Base-by-base conservation (phyloP, 2,888 invertebrate genomes). In the Cheilosia impressa region DNA sequence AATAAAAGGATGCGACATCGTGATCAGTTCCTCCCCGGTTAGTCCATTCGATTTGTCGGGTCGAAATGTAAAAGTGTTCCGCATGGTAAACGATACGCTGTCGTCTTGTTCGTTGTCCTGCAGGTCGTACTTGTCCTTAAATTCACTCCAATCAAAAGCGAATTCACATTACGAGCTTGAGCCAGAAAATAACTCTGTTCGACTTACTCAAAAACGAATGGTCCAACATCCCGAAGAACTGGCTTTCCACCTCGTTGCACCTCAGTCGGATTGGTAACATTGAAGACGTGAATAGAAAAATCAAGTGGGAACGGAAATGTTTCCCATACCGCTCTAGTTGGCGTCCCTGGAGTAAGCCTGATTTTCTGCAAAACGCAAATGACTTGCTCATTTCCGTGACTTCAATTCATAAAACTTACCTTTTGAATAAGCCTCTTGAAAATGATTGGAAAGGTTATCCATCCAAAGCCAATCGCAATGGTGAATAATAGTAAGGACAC, bases 151-250 rank as follows among this genome's bases (percentile, higher is more conserved):
- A 38, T 7, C 15, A 22, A 1, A 50, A 4, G 6, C 0, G 0
- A 19, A 31, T 15, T 7, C 13, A 31, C 6, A 17, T 6, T 2
- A 45, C 13, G 19, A 55, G 1, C 5, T 45, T 3, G 7, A 10
- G 6, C 9, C 2, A 31, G 31, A 19, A 7, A 47, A 27, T 2
- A 17, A 4, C 7, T 19, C 2, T 34, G 3, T 7, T 34, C 15
- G 15, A 93, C 95, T 95, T 92, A 97, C 97, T 96, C 95, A 91
- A 96, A 97, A 89, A 95, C 94, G 91, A 94, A 97, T 0, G 97
- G 97, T 57, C 97, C 97, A 1, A 96, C 91, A 93, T 97, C 95
- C 88, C 95, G 93, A 0, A 97, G 90, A 22, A 94, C 94, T 0
- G 97, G 97, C 41, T 94, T 94, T 0, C 76, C 95, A 0, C 97